phyloP scores from a whole-genome alignment of 2,888 invertebrate species.

The Dryocosmus kuriphilus region DNA sequence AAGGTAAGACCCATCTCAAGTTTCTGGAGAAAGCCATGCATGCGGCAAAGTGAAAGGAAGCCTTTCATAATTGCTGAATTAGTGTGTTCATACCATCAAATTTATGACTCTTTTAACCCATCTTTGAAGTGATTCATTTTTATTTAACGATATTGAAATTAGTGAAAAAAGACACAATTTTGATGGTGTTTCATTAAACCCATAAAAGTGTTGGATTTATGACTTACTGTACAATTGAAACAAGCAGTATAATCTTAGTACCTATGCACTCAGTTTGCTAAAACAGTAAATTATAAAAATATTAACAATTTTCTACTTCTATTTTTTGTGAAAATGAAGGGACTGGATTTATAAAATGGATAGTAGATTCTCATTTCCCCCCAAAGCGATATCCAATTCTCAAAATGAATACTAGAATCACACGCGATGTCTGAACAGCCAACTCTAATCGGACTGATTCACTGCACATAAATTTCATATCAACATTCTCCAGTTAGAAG shows the following conservation, averaged over 20 bases:
- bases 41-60: conserved; percentile 35
- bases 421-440: conserved; percentile 5
- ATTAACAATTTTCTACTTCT: too few relatives aligned
- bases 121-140: not conserved
- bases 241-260: too few relatives aligned
- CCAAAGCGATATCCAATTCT: not conserved
- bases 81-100: conserved; percentile 10
- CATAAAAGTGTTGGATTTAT: not conserved
- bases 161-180: not conserved
- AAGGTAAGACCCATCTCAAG: not conserved
- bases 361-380: conserved; percentile 10
- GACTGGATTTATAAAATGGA: conserved; percentile 14
- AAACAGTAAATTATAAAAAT: too few relatives aligned
- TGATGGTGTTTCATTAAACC: not conserved
- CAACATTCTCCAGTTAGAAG: not conserved
- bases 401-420: conserved; percentile 13
- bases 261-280: too few relatives aligned
- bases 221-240: too few relatives aligned
- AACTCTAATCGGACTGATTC: conserved; percentile 17
- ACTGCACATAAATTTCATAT: not conserved
- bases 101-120: conserved; percentile 9
- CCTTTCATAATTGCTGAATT: conserved; percentile 24
- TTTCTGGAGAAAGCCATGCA: conserved; percentile 30
- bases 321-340: too few relatives aligned
- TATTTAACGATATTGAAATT: not conserved